Base-by-base conservation (phyloP, 2,113 vertebrate genomes). In the Rhinopomastus cyanomelas region DNA sequence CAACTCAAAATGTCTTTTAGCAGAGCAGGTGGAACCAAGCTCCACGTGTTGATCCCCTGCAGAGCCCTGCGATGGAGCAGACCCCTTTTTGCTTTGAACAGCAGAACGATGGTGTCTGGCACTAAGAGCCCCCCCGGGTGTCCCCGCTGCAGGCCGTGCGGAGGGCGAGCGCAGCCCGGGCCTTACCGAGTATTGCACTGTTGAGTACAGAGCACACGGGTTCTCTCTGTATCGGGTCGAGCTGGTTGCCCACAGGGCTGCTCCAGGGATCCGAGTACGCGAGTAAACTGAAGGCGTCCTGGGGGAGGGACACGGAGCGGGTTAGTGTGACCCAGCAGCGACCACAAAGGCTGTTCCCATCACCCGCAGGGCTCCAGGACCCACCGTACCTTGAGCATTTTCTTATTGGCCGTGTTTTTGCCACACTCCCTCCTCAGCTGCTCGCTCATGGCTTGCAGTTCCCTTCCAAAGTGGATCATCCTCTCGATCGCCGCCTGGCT, bases 401-500 rank as follows among this genome's bases (percentile, higher is more conserved):
- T 99, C 97, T 99, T 99, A 95, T 99, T 99, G 46, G 98, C 96
- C 0, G 98, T 98, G 97, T 99, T 99, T 97, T 99, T 99, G 96
- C 99, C 99, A 74, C 98, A 98, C 92, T 99, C 98, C 67, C 98
- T 98, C 94, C 99, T 98, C 48, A 99, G 97, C n/a, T 99, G 99
- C 92, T 99, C 99, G 1, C 99, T 99, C 99, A 99, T 99, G 14
- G 98, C 98, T 96, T 99, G 99, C 65, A 99, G 95, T 96, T 99
- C 99, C 93, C 99, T 97, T 87, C 99, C 99, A 79, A 99, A 99
- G 84, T 99, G 99, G 97, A 99, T 99, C 99, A 99, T 99, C 69
- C 98, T 98, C 96, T 99, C 99, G 27, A 99, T 98, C 76, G 99
- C 99, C 0, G 99, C 99, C 92, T 99, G 99, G 96, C 99, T 99